These are phyloP conservation scores for Xestia sexstrigata DNA, from an alignment of 2,888 invertebrate species.

Conservation along the genomic window DNA sequence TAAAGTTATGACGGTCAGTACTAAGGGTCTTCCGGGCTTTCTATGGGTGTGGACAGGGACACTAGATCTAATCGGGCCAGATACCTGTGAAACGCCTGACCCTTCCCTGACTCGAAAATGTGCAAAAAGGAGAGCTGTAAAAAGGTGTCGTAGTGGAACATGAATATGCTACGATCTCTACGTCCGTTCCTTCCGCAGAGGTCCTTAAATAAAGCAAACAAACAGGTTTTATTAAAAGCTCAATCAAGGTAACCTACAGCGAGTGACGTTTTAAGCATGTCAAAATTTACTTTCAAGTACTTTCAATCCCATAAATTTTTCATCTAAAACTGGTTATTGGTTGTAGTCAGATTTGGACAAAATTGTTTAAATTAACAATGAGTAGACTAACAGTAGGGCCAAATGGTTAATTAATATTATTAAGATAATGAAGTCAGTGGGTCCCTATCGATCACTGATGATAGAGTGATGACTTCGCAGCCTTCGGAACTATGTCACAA, in stretches of 20 bases:
- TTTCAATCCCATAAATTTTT: neutral
- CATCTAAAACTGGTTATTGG: neutral
- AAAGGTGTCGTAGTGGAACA: too few relatives aligned
- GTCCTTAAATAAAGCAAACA: neutral
- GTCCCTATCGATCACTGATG: constrained; percentile 18
- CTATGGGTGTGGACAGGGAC: too few relatives aligned
- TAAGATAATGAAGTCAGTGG: constrained; percentile 32
- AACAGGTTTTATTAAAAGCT: neutral
- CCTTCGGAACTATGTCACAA: constrained; percentile 51
- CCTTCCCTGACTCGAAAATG: neutral
- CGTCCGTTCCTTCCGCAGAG: neutral
- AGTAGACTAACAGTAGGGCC: constrained; percentile 48
- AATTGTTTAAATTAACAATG: constrained; percentile 44
- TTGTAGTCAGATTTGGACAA: constrained; percentile 3
- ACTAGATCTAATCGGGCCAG: neutral
- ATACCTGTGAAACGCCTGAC: neutral
- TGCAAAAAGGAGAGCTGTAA: neutral
- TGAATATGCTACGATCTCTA: neutral
- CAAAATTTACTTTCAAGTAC: constrained; percentile 40
- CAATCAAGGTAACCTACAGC: constrained; percentile 17
- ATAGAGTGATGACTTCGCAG: constrained; percentile 59
- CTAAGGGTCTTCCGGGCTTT: neutral
- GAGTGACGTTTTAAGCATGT: constrained; percentile 39
- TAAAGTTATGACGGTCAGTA: neutral
- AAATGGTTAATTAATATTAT: constrained; percentile 55